A percentile compares a stretch with the other conserved stretches of the same genome.
These are phyloP conservation scores for Micrasema minimum DNA, from an alignment of 1,140 invertebrate species.

Conservation along the genomic window DNA sequence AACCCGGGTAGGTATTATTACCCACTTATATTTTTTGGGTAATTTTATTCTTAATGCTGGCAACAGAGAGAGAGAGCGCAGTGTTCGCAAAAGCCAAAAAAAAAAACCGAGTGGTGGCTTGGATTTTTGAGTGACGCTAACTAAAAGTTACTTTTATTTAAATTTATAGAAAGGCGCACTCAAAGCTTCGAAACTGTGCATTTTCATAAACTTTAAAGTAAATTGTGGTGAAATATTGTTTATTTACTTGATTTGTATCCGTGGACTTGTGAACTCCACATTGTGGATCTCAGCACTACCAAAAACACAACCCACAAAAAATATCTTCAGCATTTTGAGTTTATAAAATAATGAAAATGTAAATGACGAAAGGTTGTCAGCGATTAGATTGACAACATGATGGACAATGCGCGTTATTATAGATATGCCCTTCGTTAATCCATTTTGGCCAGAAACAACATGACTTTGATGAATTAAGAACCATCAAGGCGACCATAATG, in stretches of 20 bases:
- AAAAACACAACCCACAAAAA: not conserved
- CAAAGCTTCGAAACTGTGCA: too few species aligned
- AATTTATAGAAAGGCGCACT: too few species aligned
- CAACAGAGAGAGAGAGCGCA: too few species aligned
- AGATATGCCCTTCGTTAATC: constrained; percentile 28
- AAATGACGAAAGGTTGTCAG: not conserved
- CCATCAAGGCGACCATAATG: constrained; percentile 21
- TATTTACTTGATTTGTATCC: constrained; percentile 12
- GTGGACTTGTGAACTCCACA: constrained; percentile 16
- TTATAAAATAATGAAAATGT: not conserved
- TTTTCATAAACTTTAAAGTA: too few species aligned
- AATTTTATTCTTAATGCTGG: too few species aligned
- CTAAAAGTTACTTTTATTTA: too few species aligned
- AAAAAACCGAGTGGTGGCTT: too few species aligned
- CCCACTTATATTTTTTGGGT: too few species aligned
- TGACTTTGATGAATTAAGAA: constrained; percentile 31
- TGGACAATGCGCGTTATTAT: constrained; percentile 27
- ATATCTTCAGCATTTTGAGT: constrained; percentile 15
- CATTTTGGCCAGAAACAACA: constrained; percentile 32
- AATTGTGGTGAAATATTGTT: too few species aligned
- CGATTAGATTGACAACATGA: constrained; percentile 5
- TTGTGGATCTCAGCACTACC: not conserved
- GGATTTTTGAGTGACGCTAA: too few species aligned
- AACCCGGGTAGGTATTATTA: too few species aligned
- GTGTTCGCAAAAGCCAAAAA: too few species aligned